Evolutionary conservation across 2,113 vertebrate genomes (phyloP), one percentile per base, ranked within the genome.

Genomic region (Phalacrocorax aristotelis): DNA sequence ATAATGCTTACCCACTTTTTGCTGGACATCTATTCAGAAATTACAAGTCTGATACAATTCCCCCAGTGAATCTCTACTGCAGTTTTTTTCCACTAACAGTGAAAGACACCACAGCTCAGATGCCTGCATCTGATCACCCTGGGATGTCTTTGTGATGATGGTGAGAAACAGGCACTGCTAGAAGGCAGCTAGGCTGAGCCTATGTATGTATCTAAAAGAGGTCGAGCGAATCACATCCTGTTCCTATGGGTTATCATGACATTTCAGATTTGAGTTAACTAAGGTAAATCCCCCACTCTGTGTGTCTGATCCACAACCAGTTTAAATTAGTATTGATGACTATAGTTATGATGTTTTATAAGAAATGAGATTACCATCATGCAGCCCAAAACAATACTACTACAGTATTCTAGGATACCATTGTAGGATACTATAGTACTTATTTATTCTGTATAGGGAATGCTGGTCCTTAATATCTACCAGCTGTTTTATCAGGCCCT

Each of bases 401-500:
- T 62, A 58, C 14, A 89, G 81, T 95, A 32, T 87, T 94, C 62
- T 62, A 20, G 54, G 40, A 87, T 62, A 72, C 34, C 54, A 74
- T 0, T 51, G 36, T 66, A 80, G 46, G 38, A 84, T 91, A 89
- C 74, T 54, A 30, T 3, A 83, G 77, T 87, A 93, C 78, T 74
- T 90, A 95, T 90, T 96, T 94, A 95, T 77, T 90, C 42, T 83
- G 48, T 70, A 60, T 77, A 48, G 71, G 78, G 87, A 91, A 79
- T 64, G 38, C 23, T 86, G 70, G 49, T 88, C 38, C 68, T 81
- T 97, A 96, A 97, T 95, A 94, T 84, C 54, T 89, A 97, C 84
- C 95, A 97, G 87, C 93, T 97, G 97, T 94, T 97, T 95, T 89
- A 88, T 91, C 93, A 88, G 60, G 19, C 38, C 70, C 38, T 86